Evolutionary conservation across 2,888 invertebrate genomes (phyloP), one percentile per base, ranked within the genome.

Genomic region (Onchidella celtica): DNA sequence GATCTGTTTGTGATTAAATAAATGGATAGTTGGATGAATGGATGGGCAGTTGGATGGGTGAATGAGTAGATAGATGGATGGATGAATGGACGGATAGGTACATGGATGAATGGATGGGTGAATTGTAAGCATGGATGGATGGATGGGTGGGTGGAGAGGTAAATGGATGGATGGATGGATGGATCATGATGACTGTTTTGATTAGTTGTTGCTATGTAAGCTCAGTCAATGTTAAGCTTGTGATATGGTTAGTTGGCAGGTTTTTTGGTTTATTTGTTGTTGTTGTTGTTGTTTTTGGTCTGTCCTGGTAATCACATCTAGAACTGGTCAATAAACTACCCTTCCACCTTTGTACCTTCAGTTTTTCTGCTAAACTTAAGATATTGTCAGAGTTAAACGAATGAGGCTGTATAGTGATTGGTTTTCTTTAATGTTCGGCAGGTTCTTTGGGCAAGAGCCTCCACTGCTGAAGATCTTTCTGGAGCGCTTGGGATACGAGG

Each of bases 401-500:
- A n/a, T n/a, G n/a, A n/a, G n/a, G n/a, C n/a, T n/a, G n/a, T n/a
- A n/a, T n/a, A n/a, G n/a, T n/a, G n/a, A n/a, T n/a, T 59, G 59
- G n/a, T 59, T 59, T 38, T 69, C 11, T 59, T 24, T 36, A 36
- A 32, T 69, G 40, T 3, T 47, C 27, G 17, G 4, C 88, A 93
- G 93, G 85, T 97, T 98, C 95, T 98, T 98, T 94, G 98, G 97
- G 36, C 97, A 97, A 93, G 97, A 98, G 93, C 97, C 97, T 40
- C 97, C 97, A 14, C 95, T 97, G 86, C 95, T 97, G 94, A 95
- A 97, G 93, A 95, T 97, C 82, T 98, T 97, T 94, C 95, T 98
- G 77, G 96, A 97, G 94, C 97, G 97, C 94, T 95, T 98, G 86
- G 97, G 97, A 90, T 98, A 97, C 94, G 97, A 97, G 96, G 97